Conservation (phyloP, 2,888 invertebrate genomes). For the Torymus aiolomorphi region DNA sequence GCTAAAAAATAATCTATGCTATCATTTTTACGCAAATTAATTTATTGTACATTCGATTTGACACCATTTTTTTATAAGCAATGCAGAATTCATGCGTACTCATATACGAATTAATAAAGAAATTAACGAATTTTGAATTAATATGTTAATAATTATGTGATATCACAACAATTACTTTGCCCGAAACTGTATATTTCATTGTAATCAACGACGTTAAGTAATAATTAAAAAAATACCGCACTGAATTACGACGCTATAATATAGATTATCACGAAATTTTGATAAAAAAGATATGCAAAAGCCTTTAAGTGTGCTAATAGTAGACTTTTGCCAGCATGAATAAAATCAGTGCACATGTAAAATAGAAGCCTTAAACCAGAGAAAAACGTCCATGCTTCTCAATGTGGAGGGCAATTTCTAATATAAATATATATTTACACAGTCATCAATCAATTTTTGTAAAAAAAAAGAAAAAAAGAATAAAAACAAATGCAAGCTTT, state of each 20-base stretch:
- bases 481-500: slow-evolving; percentile 24
- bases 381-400: slow-evolving; percentile 46
- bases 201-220: slow-evolving; percentile 42
- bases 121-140: slow-evolving; percentile 15
- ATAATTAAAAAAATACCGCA: slow-evolving; percentile 31
- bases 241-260: slow-evolving; percentile 40
- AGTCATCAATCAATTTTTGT: slow-evolving; percentile 18
- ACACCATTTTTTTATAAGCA: slow-evolving; percentile 24
- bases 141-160: slow-evolving; percentile 28
- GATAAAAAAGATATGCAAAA: slow-evolving; percentile 16
- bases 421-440: slow-evolving; percentile 29
- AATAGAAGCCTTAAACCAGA: slow-evolving; percentile 45
- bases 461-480: slow-evolving; percentile 21
- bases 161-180: slow-evolving; percentile 28
- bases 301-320: slow-evolving; percentile 38
- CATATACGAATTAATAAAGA: neutral
- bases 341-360: slow-evolving; percentile 47
- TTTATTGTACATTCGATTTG: neutral
- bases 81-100: slow-evolving; percentile 26
- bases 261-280: slow-evolving; percentile 22
- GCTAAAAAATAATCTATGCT: neutral
- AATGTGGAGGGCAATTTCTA: slow-evolving; percentile 39
- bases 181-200: slow-evolving; percentile 34
- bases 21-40: too few relatives aligned
- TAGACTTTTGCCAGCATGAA: slow-evolving; percentile 43